Percentiles rank a stretch among this genome's conserved stretches.
Conservation (phyloP, 2,888 invertebrate genomes). For the Gibbula magus region DNA sequence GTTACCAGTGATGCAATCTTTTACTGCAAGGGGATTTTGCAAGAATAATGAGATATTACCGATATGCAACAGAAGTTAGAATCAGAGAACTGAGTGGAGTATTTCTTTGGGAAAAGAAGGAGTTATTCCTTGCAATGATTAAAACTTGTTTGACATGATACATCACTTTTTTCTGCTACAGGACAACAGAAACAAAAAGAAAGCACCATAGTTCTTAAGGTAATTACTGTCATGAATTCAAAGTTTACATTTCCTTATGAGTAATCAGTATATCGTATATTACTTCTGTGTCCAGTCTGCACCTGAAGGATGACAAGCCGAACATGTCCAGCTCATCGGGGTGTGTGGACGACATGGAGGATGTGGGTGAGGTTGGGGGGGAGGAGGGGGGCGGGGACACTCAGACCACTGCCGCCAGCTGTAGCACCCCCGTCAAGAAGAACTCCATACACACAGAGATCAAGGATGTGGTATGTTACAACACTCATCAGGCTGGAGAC, state of each 20-base stretch:
- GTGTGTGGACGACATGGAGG: neutral
- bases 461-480: constrained; percentile 31
- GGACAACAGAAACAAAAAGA: no score
- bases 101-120: no score
- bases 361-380: neutral
- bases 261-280: neutral
- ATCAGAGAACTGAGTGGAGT: no score
- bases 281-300: neutral
- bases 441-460: constrained; percentile 34
- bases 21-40: no score
- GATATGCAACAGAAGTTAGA: no score
- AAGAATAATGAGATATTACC: no score
- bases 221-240: neutral
- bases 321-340: constrained; percentile 4
- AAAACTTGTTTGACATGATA: no score
- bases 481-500: neutral
- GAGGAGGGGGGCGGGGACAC: neutral
- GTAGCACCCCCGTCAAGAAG: neutral
- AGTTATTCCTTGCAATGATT: no score
- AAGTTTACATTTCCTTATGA: neutral
- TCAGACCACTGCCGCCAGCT: no score
- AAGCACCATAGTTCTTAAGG: no score
- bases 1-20: no score
- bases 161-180: no score
- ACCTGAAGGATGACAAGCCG: neutral